phyloP scores from a whole-genome alignment of 2,797 vertebrate species.

The Ceryle rudis region DNA sequence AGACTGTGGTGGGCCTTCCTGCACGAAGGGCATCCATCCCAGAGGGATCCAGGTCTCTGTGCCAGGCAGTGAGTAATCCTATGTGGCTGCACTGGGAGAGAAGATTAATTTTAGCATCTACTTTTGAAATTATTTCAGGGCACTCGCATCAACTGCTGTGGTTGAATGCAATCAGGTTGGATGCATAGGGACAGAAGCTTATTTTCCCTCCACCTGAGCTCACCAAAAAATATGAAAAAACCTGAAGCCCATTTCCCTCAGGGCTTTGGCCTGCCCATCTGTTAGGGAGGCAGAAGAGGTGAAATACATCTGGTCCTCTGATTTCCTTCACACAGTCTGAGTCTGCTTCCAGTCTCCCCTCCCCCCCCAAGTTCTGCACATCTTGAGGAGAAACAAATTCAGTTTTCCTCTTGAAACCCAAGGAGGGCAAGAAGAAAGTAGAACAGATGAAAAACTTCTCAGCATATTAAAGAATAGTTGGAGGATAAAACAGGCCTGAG shows the following conservation, averaged over 20 bases:
- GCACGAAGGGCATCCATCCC: neutral
- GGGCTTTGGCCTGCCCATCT: constrained; percentile 62
- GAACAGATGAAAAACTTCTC: neutral
- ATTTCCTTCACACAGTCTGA: neutral
- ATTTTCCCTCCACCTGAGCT: constrained; percentile 1
- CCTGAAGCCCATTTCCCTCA: neutral
- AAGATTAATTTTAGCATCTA: neutral
- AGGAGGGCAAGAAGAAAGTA: neutral
- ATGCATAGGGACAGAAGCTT: neutral
- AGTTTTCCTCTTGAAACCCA: neutral
- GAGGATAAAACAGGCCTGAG: neutral
- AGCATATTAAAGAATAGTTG: neutral
- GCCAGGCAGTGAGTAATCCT: neutral
- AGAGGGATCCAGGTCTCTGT: neutral
- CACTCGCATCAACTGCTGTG: neutral
- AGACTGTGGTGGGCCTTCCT: neutral
- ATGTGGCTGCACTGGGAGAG: neutral
- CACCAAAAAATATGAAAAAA: constrained; percentile 37
- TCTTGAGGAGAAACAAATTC: neutral
- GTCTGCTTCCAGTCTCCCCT: no score
- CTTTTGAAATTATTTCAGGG: constrained; percentile 15
- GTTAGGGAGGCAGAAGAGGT: constrained; percentile 48
- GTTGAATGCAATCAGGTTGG: neutral
- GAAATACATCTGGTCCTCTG: constrained; percentile 46
- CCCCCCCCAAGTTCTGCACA: neutral